phyloP scores from a whole-genome alignment of 2,888 invertebrate species.

The Drosophila falleni region DNA sequence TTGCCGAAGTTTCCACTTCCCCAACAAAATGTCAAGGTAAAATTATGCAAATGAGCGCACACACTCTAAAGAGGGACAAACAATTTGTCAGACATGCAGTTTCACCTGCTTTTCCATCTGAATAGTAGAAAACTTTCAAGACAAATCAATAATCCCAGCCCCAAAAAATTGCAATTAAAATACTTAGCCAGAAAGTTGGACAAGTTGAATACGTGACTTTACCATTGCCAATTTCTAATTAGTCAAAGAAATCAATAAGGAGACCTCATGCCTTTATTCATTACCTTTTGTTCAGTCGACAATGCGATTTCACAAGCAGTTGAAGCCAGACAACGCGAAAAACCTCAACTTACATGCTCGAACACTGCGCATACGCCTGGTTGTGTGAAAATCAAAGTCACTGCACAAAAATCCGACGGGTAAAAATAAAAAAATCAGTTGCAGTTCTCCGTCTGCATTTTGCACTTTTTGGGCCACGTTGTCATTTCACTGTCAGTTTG shows the following conservation, averaged over 20 bases:
- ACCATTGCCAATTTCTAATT: conserved; percentile 57
- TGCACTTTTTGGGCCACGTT: conserved; percentile 34
- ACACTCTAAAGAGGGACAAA: conserved; percentile 21
- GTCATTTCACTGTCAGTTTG: conserved; percentile 76
- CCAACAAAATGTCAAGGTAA: conserved; percentile 38
- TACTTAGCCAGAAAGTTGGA: conserved; percentile 40
- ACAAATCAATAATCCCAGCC: conserved; percentile 59
- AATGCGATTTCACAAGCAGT: conserved; percentile 50
- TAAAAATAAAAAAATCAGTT: conserved; percentile 35
- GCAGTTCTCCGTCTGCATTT: conserved; percentile 42
- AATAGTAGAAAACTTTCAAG: conserved; percentile 51
- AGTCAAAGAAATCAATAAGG: conserved; percentile 57
- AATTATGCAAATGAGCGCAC: conserved; percentile 70
- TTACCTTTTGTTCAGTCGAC: conserved; percentile 28
- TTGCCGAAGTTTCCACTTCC: conserved; percentile 33
- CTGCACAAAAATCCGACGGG: conserved; percentile 47
- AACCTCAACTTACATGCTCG: conserved; percentile 13
- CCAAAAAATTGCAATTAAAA: conserved; percentile 66
- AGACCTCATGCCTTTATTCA: conserved; percentile 1
- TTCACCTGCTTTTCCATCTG: conserved; percentile 12
- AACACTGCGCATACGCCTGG: conserved; percentile 39
- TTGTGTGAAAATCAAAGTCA: conserved; percentile 47
- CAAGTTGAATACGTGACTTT: conserved; percentile 53
- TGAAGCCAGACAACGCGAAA: conserved; percentile 40
- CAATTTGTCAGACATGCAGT: conserved; percentile 68